Conservation (phyloP, 2,113 vertebrate genomes). For the Nymphicus hollandicus region DNA sequence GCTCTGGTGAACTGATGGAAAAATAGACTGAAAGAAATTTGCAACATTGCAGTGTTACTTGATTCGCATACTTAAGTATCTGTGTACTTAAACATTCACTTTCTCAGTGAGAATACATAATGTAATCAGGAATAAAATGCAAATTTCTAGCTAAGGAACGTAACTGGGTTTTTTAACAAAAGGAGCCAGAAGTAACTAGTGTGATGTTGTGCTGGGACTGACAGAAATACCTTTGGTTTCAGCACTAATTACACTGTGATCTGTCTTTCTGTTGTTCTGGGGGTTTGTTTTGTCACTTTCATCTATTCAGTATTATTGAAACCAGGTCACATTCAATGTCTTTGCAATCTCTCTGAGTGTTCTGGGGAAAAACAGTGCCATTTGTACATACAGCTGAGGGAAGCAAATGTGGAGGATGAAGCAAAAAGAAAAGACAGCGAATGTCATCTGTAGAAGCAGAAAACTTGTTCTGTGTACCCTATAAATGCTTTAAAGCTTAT, state of each 20-base stretch:
- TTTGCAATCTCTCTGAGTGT: not conserved
- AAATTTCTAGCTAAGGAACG: not conserved
- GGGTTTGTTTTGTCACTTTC: not conserved
- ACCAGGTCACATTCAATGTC: not conserved
- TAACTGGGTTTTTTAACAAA: not conserved
- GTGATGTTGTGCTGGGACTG: not conserved
- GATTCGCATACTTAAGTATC: not conserved
- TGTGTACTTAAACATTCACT: not conserved
- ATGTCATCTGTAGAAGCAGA: not conserved
- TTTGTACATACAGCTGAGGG: not conserved
- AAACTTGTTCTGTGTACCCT: not conserved
- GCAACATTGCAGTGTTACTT: not conserved
- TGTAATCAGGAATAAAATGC: slow-evolving; percentile 32
- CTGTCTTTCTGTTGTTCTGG: not conserved
- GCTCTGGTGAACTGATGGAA: not conserved
- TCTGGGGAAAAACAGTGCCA: not conserved
- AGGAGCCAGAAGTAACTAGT: not conserved
- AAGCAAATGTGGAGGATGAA: not conserved
- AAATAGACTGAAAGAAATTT: slow-evolving; percentile 7
- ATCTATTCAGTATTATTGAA: not conserved
- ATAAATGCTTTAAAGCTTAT: not conserved
- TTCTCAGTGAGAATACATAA: slow-evolving; percentile 14
- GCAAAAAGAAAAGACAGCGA: not conserved
- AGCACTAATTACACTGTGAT: not conserved
- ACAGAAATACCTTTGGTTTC: not conserved